These are phyloP conservation scores for Tinamus major DNA, from an alignment of 2,797 vertebrate genomes.

Conservation along the genomic window DNA sequence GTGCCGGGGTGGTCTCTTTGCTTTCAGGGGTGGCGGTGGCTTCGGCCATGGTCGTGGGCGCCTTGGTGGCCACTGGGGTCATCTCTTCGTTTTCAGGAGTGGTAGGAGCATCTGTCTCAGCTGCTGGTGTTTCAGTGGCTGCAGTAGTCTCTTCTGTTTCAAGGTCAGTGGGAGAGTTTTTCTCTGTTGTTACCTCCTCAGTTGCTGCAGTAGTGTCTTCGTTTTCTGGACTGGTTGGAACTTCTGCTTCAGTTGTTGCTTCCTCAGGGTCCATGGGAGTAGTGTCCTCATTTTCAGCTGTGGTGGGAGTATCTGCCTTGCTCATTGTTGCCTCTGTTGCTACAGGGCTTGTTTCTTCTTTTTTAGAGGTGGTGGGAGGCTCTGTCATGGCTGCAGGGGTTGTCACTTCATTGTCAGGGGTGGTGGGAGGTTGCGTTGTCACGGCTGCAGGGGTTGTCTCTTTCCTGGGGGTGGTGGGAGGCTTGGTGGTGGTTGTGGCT, in stretches of 20 bases:
- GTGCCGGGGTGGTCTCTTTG: no score
- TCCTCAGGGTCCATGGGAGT: not conserved
- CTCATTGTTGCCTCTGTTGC: not conserved
- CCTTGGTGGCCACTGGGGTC: no score
- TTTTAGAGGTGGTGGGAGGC: accelerated
- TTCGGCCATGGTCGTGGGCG: not conserved
- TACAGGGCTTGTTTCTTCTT: not conserved
- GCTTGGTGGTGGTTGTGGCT: accelerated
- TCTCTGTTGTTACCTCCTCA: no score
- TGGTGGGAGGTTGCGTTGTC: not conserved
- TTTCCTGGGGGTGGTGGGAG: accelerated
- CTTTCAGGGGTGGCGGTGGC: not conserved
- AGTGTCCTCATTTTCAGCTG: not conserved
- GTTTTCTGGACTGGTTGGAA: no score
- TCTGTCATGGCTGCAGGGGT: accelerated
- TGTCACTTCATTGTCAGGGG: accelerated
- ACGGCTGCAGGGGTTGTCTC: accelerated
- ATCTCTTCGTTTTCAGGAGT: no score
- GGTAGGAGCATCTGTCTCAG: no score
- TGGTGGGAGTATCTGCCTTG: not conserved
- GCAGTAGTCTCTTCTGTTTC: no score
- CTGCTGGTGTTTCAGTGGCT: no score
- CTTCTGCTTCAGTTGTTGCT: no score
- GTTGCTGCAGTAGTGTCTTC: no score
- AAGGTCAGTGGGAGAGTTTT: not conserved